phyloP scores from a whole-genome alignment of 2,888 invertebrate species.

The Drosophila quinaria region DNA sequence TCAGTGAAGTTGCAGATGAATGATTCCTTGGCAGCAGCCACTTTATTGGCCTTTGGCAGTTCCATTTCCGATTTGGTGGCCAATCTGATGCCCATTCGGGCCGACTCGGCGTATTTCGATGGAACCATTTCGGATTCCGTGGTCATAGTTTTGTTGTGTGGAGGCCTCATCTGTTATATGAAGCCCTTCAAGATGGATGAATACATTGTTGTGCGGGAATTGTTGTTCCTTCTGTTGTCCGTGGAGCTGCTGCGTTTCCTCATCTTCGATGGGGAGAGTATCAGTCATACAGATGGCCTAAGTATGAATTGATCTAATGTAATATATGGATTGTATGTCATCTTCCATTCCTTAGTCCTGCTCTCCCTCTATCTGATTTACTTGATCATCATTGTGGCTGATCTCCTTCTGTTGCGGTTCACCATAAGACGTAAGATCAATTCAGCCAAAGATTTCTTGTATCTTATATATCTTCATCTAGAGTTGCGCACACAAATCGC shows the following conservation, averaged over 20 bases:
- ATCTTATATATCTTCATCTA: neutral
- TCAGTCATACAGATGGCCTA: slow-evolving; percentile 11
- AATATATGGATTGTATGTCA: neutral
- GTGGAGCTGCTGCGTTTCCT: slow-evolving; percentile 26
- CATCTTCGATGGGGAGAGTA: neutral
- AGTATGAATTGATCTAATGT: slow-evolving; percentile 18
- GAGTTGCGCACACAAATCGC: slow-evolving; percentile 21
- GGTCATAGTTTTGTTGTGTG: slow-evolving; percentile 44
- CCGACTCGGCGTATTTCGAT: slow-evolving; percentile 27
- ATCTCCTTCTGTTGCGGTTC: slow-evolving; percentile 30
- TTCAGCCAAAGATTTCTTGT: too few species aligned
- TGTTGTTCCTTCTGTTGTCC: slow-evolving; percentile 50
- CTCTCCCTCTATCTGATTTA: slow-evolving; percentile 34
- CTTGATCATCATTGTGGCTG: slow-evolving; percentile 48
- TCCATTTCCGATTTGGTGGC: slow-evolving; percentile 51
- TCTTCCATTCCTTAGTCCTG: neutral
- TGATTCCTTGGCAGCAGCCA: slow-evolving; percentile 59
- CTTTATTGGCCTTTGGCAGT: slow-evolving; percentile 50
- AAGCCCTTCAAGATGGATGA: slow-evolving; percentile 61
- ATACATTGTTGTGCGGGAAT: slow-evolving; percentile 34
- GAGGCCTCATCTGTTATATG: slow-evolving; percentile 55
- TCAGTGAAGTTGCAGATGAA: slow-evolving; percentile 49
- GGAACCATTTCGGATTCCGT: slow-evolving; percentile 28
- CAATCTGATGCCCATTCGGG: slow-evolving; percentile 48
- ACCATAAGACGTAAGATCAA: slow-evolving; percentile 52